Evolutionary conservation across 2,113 vertebrate genomes (phyloP).

Genomic region (Naja naja): DNA sequence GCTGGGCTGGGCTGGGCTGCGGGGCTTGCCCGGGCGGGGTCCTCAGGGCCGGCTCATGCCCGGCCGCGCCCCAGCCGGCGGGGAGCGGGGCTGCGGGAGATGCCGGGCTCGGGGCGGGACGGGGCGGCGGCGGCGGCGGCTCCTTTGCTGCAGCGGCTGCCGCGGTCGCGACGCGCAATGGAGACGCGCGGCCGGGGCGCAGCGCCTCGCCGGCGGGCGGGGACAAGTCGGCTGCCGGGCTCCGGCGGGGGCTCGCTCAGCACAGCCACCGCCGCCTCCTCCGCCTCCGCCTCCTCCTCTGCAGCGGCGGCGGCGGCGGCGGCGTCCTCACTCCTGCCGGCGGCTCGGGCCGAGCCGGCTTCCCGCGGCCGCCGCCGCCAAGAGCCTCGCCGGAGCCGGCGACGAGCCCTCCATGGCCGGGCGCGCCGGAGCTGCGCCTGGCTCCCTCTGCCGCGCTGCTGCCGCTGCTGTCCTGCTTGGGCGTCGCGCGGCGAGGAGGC

Average conservation of each 20-base stretch:
- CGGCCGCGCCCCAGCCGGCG: background rate
- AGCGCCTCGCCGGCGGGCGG: background rate
- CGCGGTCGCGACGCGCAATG: background rate
- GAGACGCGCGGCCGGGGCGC: background rate
- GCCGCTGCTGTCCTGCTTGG: background rate
- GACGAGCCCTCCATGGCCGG: constrained; percentile 56
- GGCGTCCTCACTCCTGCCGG: background rate
- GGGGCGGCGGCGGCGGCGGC: background rate
- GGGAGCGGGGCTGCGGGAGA: background rate
- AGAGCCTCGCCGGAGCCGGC: constrained; percentile 18
- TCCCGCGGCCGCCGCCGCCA: background rate
- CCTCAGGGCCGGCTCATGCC: constrained; percentile 32
- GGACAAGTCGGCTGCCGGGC: background rate
- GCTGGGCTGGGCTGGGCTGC: constrained; percentile 25
- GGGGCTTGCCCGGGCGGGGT: constrained; percentile 17
- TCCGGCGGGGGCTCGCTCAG: background rate
- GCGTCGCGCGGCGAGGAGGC: background rate
- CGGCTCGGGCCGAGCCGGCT: background rate
- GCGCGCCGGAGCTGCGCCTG: constrained; percentile 20
- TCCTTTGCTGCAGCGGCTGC: background rate
- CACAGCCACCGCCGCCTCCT: background rate
- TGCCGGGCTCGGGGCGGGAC: background rate
- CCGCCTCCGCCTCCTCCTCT: background rate
- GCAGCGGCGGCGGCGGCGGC: background rate
- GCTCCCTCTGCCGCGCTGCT: constrained; percentile 13